Evolutionary conservation across 2,797 vertebrate genomes (phyloP), one percentile per base, ranked within the genome.

Genomic region (Anolis apletophallus): DNA sequence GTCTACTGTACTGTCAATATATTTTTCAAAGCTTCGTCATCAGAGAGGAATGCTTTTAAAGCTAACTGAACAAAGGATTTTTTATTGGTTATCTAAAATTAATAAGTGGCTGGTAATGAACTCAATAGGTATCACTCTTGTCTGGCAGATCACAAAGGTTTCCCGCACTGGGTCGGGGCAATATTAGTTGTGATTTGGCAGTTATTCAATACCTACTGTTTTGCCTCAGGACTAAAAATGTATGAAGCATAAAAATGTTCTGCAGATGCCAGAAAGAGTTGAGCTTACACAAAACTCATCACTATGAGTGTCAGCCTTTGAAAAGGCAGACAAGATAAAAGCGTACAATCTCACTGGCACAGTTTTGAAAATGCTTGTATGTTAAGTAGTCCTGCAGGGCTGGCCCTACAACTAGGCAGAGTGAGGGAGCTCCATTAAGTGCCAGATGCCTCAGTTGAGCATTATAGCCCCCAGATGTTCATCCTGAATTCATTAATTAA

Each of bases 241-340:
- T 85, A 85, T 19, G 86, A 89, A 94, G 64, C 77, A 93, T 76
- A 72, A 93, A 29, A 85, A 91, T 83, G 2, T 34, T 88, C 86
- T 75, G 76, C 61, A 83, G 32, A 40, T 91, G 84, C 52, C 84
- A 92, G 80, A 88, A 91, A 88, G 52, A 19, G 14, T 80, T 91
- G 90, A 59, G 77, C 83, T 90, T 93, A 88, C 75, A 52, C 1
- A 19, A 68, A 91, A 80, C 17, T 84, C 79, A 67, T 11, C 26
- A 73, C 19, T 81, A 61, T 5, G 26, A 3, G 2, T 61, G 71
- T 86, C 2, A 19, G 5, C 7, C 26, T 3, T 29, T 40, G 16
- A 8, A 17, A 86, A 89, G 59, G 67, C 34, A 74, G 50, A 85
- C 32, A 5, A 88, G 69, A 79, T 73, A 36, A 34, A 81, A 12